Evolutionary conservation across 2,113 vertebrate genomes (phyloP).

Genomic region (Nothoprocta perdicaria): DNA sequence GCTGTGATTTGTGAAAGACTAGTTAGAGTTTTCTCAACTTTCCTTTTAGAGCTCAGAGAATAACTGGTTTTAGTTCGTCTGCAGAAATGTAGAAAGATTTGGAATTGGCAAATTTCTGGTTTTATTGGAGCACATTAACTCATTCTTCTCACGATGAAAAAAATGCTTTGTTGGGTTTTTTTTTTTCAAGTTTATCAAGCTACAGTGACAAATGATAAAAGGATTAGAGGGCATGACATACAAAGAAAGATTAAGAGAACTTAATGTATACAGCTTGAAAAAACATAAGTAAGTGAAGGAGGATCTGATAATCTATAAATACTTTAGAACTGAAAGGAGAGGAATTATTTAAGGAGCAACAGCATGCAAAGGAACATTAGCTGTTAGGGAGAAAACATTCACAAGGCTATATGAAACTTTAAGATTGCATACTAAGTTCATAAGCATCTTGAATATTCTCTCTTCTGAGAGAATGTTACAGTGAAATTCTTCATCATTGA

Average conservation of each 20-base stretch:
- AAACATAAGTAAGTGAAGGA: slow-evolving; percentile 66
- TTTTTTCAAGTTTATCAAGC: slow-evolving; percentile 64
- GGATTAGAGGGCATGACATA: slow-evolving; percentile 64
- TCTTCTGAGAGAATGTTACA: slow-evolving; percentile 13
- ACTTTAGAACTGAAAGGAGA: slow-evolving; percentile 70
- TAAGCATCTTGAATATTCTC: slow-evolving; percentile 47
- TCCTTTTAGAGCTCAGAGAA: background rate
- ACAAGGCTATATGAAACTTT: slow-evolving; percentile 48
- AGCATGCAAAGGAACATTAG: slow-evolving; percentile 63
- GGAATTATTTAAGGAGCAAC: slow-evolving; percentile 71
- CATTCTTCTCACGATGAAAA: slow-evolving; percentile 56
- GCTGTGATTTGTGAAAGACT: background rate
- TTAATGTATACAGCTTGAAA: slow-evolving; percentile 70
- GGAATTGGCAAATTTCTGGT: slow-evolving; percentile 19
- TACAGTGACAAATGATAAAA: slow-evolving; percentile 63
- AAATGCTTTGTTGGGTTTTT: slow-evolving; percentile 47
- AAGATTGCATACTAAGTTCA: slow-evolving; percentile 47
- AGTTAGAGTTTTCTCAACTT: slow-evolving; percentile 11
- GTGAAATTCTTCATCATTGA: slow-evolving; percentile 36
- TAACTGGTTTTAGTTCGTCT: background rate
- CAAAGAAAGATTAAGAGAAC: slow-evolving; percentile 66
- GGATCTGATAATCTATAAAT: slow-evolving; percentile 74
- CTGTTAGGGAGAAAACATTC: slow-evolving; percentile 59
- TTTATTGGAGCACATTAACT: slow-evolving; percentile 43
- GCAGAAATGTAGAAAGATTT: slow-evolving; percentile 35